A percentile compares a stretch with the other conserved stretches of the same genome.
Conservation (phyloP, 2,888 invertebrate species). For the Candidula unifasciata region DNA sequence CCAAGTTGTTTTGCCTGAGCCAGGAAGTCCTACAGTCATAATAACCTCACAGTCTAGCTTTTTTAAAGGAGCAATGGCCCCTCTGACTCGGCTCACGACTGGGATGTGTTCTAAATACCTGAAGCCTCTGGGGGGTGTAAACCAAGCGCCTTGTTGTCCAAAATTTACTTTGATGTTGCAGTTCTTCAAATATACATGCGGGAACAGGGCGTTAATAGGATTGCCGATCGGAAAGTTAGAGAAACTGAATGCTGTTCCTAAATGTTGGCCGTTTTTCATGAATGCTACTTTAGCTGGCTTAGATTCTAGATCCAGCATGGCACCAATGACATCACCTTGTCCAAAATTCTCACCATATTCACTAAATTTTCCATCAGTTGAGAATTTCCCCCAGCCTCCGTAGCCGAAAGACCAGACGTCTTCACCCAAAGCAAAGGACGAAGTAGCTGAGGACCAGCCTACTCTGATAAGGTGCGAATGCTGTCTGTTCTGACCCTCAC, state of each 20-base stretch:
- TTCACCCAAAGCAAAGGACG: constrained; percentile 85
- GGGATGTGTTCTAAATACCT: constrained; percentile 78
- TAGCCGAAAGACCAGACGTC: constrained; percentile 87
- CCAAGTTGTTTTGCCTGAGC: constrained; percentile 94
- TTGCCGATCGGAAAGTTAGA: constrained; percentile 69
- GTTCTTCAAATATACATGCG: constrained; percentile 94
- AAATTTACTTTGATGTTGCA: constrained; percentile 89
- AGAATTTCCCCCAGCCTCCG: constrained; percentile 90
- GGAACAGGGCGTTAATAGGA: constrained; percentile 87
- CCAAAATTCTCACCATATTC: constrained; percentile 87
- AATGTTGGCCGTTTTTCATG: constrained; percentile 88
- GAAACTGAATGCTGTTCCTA: constrained; percentile 86
- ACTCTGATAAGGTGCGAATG: constrained; percentile 85
- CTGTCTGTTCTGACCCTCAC: constrained; percentile 71
- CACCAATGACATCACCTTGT: constrained; percentile 89
- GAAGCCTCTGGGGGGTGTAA: constrained; percentile 70
- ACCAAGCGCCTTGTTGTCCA: constrained; percentile 82
- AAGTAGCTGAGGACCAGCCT: constrained; percentile 90
- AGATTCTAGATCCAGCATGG: constrained; percentile 84
- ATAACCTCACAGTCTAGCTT: constrained; percentile 79
- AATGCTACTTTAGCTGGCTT: constrained; percentile 86
- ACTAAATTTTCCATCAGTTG: constrained; percentile 85
- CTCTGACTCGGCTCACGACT: constrained; percentile 81
- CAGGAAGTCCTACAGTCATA: constrained; percentile 94
- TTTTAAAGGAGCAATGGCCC: constrained; percentile 84